These are phyloP conservation scores for mouse (Mus musculus) DNA, from an alignment of 2,113 vertebrate species.

Conservation along the genomic window DNA sequence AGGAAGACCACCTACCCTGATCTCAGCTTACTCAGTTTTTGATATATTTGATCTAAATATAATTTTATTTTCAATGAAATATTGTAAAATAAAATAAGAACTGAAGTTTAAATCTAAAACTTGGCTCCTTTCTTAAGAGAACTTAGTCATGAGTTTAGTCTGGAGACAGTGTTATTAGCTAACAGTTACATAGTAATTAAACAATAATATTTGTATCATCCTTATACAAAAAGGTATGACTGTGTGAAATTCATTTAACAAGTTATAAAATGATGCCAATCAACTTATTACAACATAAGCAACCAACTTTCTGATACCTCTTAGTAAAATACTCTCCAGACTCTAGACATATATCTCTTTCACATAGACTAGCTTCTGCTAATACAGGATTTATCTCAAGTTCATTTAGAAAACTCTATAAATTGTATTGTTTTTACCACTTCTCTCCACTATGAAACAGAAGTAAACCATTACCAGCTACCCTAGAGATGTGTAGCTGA, in stretches of 20 bases:
- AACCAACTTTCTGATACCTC: not conserved
- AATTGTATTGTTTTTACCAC: not conserved
- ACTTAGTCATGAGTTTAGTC: not conserved
- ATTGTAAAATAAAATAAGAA: not conserved
- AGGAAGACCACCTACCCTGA: not conserved
- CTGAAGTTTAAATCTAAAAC: not conserved
- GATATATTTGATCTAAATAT: not conserved
- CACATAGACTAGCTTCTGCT: not conserved
- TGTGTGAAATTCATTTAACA: not conserved
- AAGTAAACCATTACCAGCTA: not conserved
- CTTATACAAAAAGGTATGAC: not conserved
- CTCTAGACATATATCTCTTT: conserved; percentile 8
- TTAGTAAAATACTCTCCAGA: not conserved
- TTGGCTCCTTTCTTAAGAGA: not conserved
- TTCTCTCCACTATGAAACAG: not conserved
- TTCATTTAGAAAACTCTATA: conserved; percentile 34
- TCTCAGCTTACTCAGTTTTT: not conserved
- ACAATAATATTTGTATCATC: not conserved
- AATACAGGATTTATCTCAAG: not conserved
- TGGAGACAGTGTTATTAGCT: not conserved
- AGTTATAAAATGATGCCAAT: not conserved
- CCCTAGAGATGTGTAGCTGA: no score
- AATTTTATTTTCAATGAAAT: not conserved
- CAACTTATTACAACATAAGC: not conserved
- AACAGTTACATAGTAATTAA: not conserved